Evolutionary conservation across 2,888 invertebrate genomes (phyloP).

Genomic region (Leucophenga montana): DNA sequence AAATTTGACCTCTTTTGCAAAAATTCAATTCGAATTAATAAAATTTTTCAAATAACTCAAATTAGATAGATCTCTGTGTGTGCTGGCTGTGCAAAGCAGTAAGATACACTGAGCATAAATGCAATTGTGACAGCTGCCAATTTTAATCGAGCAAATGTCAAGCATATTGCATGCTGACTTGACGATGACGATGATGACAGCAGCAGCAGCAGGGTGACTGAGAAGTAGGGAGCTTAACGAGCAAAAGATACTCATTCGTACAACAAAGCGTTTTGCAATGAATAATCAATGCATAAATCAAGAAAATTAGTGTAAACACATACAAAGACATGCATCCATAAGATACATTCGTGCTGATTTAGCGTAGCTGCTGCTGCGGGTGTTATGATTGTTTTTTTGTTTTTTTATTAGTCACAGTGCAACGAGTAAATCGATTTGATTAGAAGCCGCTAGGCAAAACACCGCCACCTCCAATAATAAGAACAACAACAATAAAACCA

Average conservation of each 20-base stretch:
- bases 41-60: conserved; percentile 23
- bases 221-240: conserved; percentile 21
- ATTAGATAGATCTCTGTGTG: not conserved
- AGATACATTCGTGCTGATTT: too few relatives aligned
- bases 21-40: conserved; percentile 22
- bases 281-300: conserved; percentile 28
- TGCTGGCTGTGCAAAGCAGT: not conserved
- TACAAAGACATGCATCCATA: too few relatives aligned
- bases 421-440: conserved; percentile 12
- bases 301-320: conserved; percentile 15
- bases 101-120: conserved; percentile 39
- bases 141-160: conserved; percentile 61
- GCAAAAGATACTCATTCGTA: too few relatives aligned
- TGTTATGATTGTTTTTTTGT: conserved; percentile 4
- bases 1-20: conserved; percentile 19
- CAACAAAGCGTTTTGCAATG: too few relatives aligned
- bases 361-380: not conserved
- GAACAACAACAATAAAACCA: not conserved
- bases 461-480: not conserved
- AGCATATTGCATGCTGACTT: not conserved
- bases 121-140: conserved; percentile 63
- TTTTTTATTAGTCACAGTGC: conserved; percentile 42
- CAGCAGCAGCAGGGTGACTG: conserved; percentile 40
- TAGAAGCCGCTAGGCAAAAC: conserved; percentile 33
- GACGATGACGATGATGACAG: conserved; percentile 28